These are phyloP conservation scores for Andricus quercusramuli DNA, from an alignment of 2,888 invertebrate genomes.

Conservation along the genomic window DNA sequence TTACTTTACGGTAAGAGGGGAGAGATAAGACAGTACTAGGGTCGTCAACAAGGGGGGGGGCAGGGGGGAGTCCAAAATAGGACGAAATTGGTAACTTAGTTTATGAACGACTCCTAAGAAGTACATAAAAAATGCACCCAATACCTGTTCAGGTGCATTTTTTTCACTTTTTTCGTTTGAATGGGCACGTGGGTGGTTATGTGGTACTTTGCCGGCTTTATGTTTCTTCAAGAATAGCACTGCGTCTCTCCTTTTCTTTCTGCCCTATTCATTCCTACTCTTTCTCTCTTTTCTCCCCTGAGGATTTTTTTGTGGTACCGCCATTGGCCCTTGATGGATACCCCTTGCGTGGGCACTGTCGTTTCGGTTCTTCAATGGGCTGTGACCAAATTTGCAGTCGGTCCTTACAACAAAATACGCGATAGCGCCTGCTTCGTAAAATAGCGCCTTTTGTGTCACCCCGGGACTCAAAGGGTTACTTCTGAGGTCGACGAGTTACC, in stretches of 20 bases:
- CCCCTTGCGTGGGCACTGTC: conserved; percentile 72
- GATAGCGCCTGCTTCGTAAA: conserved; percentile 55
- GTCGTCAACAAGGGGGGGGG: no score
- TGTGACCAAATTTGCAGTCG: conserved; percentile 64
- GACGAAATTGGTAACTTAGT: no score
- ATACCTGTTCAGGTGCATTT: conserved; percentile 53
- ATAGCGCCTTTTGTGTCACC: conserved; percentile 34
- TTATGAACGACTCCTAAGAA: neutral
- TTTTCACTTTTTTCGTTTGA: conserved; percentile 65
- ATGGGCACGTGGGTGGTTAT: conserved; percentile 75
- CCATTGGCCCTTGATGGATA: conserved; percentile 75
- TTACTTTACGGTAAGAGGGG: no score
- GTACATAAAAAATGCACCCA: neutral
- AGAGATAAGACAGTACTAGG: no score
- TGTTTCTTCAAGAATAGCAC: conserved; percentile 71
- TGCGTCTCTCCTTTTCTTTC: conserved; percentile 56
- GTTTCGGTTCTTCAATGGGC: conserved; percentile 65
- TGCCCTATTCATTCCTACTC: conserved; percentile 54
- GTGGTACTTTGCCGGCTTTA: conserved; percentile 74
- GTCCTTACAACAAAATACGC: conserved; percentile 47
- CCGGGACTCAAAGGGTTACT: conserved; percentile 32
- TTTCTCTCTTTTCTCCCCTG: conserved; percentile 52
- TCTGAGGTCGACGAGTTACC: conserved; percentile 29
- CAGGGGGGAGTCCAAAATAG: no score
- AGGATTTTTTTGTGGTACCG: conserved; percentile 66